A percentile compares a stretch with the other conserved stretches of the same genome.
These are phyloP conservation scores for Chamaetylas fuelleborni DNA, from an alignment of 2,113 vertebrate species.

Conservation along the genomic window DNA sequence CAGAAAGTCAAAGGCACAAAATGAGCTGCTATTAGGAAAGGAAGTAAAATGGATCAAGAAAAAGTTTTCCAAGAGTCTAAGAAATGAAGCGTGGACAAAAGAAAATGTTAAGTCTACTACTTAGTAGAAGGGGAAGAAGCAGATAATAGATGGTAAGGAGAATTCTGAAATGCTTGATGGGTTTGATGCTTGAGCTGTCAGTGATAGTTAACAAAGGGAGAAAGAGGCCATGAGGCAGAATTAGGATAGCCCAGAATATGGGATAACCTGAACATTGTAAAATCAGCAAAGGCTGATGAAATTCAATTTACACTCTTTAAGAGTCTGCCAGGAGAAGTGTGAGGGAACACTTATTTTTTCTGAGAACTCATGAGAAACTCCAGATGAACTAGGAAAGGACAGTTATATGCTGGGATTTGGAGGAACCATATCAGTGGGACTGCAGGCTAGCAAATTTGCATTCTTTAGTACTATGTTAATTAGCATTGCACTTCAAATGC, in stretches of 20 bases:
- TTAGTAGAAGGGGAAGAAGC: not conserved
- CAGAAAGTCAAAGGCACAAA: slow-evolving; percentile 25
- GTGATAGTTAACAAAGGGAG: not conserved
- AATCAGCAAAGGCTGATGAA: not conserved
- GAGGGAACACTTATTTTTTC: not conserved
- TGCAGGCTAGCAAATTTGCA: not conserved
- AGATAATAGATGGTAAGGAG: not conserved
- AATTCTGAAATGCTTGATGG: not conserved
- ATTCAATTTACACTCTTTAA: not conserved
- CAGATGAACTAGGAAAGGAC: not conserved
- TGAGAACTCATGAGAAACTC: not conserved
- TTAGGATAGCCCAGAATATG: not conserved
- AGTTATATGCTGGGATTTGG: not conserved
- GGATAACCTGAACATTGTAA: not conserved
- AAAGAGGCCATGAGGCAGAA: not conserved
- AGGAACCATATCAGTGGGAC: not conserved
- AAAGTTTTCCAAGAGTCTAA: not conserved
- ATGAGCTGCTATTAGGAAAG: not conserved
- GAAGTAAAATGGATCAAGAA: slow-evolving; percentile 26
- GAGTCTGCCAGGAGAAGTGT: not conserved
- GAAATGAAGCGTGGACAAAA: not conserved
- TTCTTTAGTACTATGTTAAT: not conserved
- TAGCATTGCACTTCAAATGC: not conserved
- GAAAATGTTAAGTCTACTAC: slow-evolving; percentile 3
- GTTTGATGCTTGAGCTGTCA: not conserved